Percentiles rank a stretch among this genome's conserved stretches.
Conservation (phyloP, 2,888 invertebrate genomes). For the Hylaea fasciaria region DNA sequence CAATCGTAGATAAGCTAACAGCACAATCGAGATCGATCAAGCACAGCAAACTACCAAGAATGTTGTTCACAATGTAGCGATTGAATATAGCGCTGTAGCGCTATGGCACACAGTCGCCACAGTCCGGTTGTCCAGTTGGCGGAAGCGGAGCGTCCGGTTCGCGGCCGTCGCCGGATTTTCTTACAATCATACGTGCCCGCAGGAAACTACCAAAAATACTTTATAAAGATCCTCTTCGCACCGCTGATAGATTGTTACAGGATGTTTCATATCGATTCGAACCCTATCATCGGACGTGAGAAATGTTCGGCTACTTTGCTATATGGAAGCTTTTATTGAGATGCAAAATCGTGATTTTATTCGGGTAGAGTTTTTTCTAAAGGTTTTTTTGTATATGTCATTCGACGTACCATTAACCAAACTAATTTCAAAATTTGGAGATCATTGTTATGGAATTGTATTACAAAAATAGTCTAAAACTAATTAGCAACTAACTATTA, state of each 20-base stretch:
- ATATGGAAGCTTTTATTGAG: constrained; percentile 29
- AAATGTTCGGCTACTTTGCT: constrained; percentile 42
- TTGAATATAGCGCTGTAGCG: constrained; percentile 37
- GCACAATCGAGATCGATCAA: too few relatives aligned
- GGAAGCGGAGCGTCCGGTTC: constrained; percentile 69
- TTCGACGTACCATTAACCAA: too few relatives aligned
- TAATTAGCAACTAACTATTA: too few relatives aligned
- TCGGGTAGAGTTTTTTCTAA: constrained; percentile 5
- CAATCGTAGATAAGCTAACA: too few relatives aligned
- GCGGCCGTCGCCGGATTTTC: constrained; percentile 57
- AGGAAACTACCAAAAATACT: constrained; percentile 68
- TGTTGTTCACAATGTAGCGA: constrained; percentile 34
- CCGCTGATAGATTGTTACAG: constrained; percentile 69
- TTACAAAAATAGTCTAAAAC: too few relatives aligned
- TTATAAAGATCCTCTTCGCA: constrained; percentile 62
- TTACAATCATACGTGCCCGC: constrained; percentile 64
- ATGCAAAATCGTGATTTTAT: constrained; percentile 31
- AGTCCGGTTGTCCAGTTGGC: constrained; percentile 48
- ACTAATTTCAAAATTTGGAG: too few relatives aligned
- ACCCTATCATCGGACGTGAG: constrained; percentile 54
- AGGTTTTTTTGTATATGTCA: not conserved
- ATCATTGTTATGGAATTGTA: too few relatives aligned
- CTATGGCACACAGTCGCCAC: constrained; percentile 50
- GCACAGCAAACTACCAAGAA: constrained; percentile 5
- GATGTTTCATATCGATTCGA: constrained; percentile 69